Evolutionary conservation across 2,797 vertebrate species (phyloP).

Genomic region (Hydrophis major): DNA sequence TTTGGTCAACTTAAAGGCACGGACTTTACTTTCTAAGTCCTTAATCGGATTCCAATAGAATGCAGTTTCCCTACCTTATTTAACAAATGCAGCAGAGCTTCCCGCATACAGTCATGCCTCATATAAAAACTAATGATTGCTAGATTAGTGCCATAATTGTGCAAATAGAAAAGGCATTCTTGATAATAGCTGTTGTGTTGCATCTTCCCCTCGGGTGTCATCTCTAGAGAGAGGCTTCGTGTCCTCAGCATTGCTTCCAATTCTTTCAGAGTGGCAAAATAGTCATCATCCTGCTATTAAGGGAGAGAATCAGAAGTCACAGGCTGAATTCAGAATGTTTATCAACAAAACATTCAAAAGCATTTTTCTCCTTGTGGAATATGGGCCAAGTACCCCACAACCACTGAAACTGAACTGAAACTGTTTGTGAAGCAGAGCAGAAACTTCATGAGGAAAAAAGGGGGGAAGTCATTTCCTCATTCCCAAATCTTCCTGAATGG

Average conservation of each 20-base stretch:
- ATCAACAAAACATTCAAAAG: too few species aligned
- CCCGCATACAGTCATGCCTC: conserved; percentile 84
- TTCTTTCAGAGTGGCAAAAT: conserved; percentile 86
- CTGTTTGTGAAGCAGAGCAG: neutral
- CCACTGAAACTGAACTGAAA: neutral
- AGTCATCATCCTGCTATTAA: conserved; percentile 79
- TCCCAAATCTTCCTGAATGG: neutral
- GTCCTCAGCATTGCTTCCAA: conserved; percentile 81
- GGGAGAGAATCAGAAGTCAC: neutral
- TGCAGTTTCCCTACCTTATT: conserved; percentile 77
- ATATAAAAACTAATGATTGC: conserved; percentile 90
- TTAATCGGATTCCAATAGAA: neutral
- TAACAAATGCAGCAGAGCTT: conserved; percentile 85
- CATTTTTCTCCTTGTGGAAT: neutral
- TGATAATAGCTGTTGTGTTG: conserved; percentile 80
- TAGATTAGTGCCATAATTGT: conserved; percentile 87
- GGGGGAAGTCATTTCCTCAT: neutral
- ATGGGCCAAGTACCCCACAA: neutral
- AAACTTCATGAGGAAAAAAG: neutral
- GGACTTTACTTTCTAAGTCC: neutral
- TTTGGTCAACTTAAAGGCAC: neutral
- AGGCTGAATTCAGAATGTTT: neutral
- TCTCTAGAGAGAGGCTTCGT: conserved; percentile 69
- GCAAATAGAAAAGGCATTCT: conserved; percentile 93
- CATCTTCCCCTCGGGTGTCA: conserved; percentile 77